These are phyloP conservation scores for Phenganax marumi DNA, from an alignment of 92 coral and sea anemone genomes.

Conservation along the genomic window DNA sequence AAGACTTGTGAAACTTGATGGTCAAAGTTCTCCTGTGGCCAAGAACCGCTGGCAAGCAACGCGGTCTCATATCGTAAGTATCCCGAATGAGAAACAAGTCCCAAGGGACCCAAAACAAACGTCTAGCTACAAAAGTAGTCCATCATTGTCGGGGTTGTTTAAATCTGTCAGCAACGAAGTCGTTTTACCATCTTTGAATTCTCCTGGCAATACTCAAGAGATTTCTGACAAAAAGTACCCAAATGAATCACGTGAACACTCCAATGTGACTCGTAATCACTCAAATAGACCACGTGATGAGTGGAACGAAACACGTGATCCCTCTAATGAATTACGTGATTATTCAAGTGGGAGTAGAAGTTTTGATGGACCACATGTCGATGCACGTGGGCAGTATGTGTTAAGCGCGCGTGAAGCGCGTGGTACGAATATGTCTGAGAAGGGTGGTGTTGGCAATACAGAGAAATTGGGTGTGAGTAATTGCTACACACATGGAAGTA, in stretches of 20 bases:
- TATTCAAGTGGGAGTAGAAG: background rate
- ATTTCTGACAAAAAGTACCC: background rate
- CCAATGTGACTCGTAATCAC: background rate
- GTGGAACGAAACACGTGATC: background rate
- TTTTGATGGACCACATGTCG: background rate
- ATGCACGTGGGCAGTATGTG: background rate
- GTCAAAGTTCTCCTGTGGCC: slow-evolving; percentile 30
- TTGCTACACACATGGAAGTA: background rate
- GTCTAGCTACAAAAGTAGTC: background rate
- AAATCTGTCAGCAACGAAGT: background rate
- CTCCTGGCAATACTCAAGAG: background rate
- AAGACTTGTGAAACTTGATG: slow-evolving; percentile 94
- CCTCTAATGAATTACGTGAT: background rate
- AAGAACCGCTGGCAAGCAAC: background rate
- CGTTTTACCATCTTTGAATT: background rate
- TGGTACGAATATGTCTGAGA: background rate
- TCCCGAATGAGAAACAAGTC: background rate
- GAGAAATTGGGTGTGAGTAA: background rate
- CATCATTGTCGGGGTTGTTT: background rate
- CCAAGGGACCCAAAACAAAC: background rate
- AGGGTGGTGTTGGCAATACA: background rate
- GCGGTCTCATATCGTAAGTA: slow-evolving; percentile 16
- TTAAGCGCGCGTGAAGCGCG: background rate
- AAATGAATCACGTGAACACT: background rate
- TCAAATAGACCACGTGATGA: background rate